Percentiles rank a stretch among this genome's conserved stretches.
These are phyloP conservation scores for Drosophila sturtevanti DNA, from an alignment of 1,140 invertebrate species.

Conservation along the genomic window DNA sequence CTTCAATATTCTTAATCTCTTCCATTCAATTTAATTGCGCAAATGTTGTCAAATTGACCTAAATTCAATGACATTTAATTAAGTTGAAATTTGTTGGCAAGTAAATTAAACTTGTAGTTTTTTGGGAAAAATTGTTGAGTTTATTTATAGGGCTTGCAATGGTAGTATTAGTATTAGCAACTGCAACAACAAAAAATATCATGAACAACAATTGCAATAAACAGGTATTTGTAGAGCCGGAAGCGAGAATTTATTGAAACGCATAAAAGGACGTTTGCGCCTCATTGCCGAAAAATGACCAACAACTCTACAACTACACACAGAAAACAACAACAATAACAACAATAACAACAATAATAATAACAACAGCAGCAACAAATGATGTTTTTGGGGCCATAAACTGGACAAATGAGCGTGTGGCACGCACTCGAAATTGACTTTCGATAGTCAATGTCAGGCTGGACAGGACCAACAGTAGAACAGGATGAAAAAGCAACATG, in stretches of 20 bases:
- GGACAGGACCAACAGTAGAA: slow-evolving; percentile 11
- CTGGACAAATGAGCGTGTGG: slow-evolving; percentile 78
- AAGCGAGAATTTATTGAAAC: slow-evolving; percentile 78
- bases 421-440: slow-evolving; percentile 79
- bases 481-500: neutral
- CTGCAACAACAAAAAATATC: slow-evolving; percentile 39
- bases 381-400: slow-evolving; percentile 68
- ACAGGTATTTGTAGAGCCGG: slow-evolving; percentile 73
- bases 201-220: slow-evolving; percentile 61
- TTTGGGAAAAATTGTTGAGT: slow-evolving; percentile 15
- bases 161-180: slow-evolving; percentile 13
- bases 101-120: slow-evolving; percentile 43
- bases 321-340: neutral
- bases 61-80: slow-evolving; percentile 10
- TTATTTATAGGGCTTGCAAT: slow-evolving; percentile 41
- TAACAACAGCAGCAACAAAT: slow-evolving; percentile 42
- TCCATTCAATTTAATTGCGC: neutral
- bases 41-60: neutral
- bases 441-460: slow-evolving; percentile 66
- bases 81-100: slow-evolving; percentile 29
- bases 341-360: neutral
- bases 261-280: slow-evolving; percentile 69
- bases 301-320: too few species aligned
- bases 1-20: neutral
- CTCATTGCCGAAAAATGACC: slow-evolving; percentile 58